Percentiles rank a stretch among this genome's conserved stretches.
Conservation (phyloP, 2,113 vertebrate genomes). For the Anguilla japonica region DNA sequence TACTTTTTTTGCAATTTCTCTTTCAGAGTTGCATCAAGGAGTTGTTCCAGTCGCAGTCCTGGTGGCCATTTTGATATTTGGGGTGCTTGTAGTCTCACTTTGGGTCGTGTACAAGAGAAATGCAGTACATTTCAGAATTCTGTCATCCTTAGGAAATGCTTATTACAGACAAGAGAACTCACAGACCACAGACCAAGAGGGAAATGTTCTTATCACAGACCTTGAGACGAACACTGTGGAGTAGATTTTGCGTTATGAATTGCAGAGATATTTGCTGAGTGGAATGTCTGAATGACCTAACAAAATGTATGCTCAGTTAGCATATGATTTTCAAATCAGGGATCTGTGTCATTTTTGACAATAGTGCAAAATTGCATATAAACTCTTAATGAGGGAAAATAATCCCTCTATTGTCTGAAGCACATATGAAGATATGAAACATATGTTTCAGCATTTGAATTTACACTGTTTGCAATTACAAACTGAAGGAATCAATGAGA, state of each 20-base stretch:
- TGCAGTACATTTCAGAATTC: conserved; percentile 54
- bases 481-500: conserved; percentile 2
- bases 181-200: conserved; percentile 74
- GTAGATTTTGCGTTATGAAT: conserved; percentile 38
- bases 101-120: conserved; percentile 79
- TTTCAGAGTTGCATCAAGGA: conserved; percentile 73
- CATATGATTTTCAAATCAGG: conserved; percentile 4
- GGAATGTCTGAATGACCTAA: background rate
- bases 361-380: background rate
- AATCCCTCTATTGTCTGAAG: background rate
- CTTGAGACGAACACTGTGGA: conserved; percentile 74
- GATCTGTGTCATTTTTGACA: conserved; percentile 1
- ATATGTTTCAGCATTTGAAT: background rate
- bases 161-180: conserved; percentile 75
- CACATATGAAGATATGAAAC: background rate
- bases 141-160: conserved; percentile 62
- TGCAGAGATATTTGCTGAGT: background rate
- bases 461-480: conserved; percentile 12
- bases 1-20: background rate
- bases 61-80: conserved; percentile 71
- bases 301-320: background rate
- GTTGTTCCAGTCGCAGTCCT: conserved; percentile 67
- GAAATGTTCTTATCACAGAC: conserved; percentile 84
- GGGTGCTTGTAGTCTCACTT: conserved; percentile 61
- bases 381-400: background rate